Evolutionary conservation across 2,888 invertebrate genomes (phyloP), one percentile per base, ranked within the genome.

Genomic region (Lycophotia porphyrea): DNA sequence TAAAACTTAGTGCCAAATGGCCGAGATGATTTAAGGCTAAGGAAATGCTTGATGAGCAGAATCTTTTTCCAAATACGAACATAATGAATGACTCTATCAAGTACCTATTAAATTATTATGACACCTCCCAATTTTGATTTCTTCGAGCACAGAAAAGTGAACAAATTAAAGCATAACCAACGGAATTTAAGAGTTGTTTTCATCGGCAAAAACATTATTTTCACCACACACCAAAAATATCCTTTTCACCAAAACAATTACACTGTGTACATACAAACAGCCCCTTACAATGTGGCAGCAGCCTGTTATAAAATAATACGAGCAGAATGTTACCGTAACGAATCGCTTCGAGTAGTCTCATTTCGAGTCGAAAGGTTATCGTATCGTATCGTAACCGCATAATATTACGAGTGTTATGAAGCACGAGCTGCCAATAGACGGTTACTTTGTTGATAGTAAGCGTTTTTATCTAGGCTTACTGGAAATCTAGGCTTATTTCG

Each of bases 361-460:
- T 77, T 80, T 47, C 39, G 31, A 44, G 76, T 77, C 70, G 78
- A 88, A 88, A 88, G 87, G 89, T 89, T 84, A 88, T 79, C 67
- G 76, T 69, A 73, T 73, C 61, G 67, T 78, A 80, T 76, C 79
- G 63, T 74, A 80, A 74, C 84, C 66, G 84, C 84, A 79, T 79
- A 79, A 66, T 73, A 82, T 80, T 81, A 75, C 47, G n/a, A 67
- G 52, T 75, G 31, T 67, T 82, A 76, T 65, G 52, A 61, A 15
- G 47, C 69, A 82, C 49, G 55, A 70, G 72, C 58, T 64, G 34
- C n/a, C n/a, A 42, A 49, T 81, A 13, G 15, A 39, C 27, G 44
- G 24, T 55, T 49, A 61, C 47, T 68, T 44, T 44, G 47, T n/a
- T 47, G 24, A 67, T 67, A 34, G 9, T 39, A 39, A n/a, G n/a